Evolutionary conservation across 2,888 invertebrate genomes (phyloP), one percentile per base, ranked within the genome.

Genomic region (Drosophila rellima): DNA sequence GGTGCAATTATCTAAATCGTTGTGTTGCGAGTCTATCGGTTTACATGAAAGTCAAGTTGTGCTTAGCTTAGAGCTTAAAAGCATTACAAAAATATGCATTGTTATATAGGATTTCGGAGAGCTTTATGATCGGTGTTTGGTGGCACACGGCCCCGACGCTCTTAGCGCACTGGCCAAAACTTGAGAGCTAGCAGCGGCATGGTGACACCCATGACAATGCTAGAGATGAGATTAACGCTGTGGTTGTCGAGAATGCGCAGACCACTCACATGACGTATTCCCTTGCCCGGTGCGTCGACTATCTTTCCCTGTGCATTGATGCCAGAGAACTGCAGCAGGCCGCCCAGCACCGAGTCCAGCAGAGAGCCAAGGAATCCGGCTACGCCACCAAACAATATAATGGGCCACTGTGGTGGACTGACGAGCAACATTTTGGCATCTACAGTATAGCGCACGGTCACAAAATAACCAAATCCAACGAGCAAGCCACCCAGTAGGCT

Each of bases 311-410:
- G 93, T 71, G 94, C 94, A 89, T 96, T 94, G 20, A 96, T 90
- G 94, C 97, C 98, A 80, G 97, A 97, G 91, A 95, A 98, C 92
- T 98, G 98, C 44, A 97, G 90, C 7, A 96, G 95, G 3, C 97
- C 98, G 47, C 98, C 98, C 42, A 98, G 92, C 31, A 96, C 66
- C 0, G 98, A 98, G 92, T 98, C 98, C 57, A 97, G 93, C 0
- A 97, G 66, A 63, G 97, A 97, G 1, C 98, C 98, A 31, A 96
- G 85, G 7, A 97, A 93, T 0, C 98, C 98, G 35, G 95, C 95
- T 11, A 96, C 80, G 0, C 94, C 95, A 8, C 96, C 97, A 79
- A 95, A 93, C 1, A 96, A 52, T 56, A 98, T 94, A 1, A 97
- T 92, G 0, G 96, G 96, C 96, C 96, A 97, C 90, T 97, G 97